Conservation (phyloP, 1,140 invertebrate genomes). For the Pissodes strobi region DNA sequence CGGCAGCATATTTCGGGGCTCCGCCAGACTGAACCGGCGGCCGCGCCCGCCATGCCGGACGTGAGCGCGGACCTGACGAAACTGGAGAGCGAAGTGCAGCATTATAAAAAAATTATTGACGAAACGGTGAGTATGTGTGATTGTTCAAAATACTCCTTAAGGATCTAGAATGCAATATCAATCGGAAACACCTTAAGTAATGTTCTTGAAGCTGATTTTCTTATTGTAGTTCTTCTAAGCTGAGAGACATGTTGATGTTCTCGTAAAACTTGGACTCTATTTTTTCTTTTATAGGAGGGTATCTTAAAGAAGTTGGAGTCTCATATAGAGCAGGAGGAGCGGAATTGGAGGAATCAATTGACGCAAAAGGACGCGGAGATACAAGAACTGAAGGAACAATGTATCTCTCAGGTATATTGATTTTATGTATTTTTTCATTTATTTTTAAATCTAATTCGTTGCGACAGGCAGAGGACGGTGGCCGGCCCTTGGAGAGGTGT, state of each 20-base stretch:
- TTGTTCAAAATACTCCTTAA: not conserved
- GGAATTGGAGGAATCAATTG: constrained; percentile 68
- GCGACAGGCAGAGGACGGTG: too few relatives aligned
- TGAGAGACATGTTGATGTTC: constrained; percentile 4
- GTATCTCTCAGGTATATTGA: constrained; percentile 53
- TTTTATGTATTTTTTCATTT: too few relatives aligned
- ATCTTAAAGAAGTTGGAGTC: constrained; percentile 71
- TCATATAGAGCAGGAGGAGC: constrained; percentile 71
- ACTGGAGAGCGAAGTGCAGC: constrained; percentile 66
- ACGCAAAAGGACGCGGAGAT: constrained; percentile 66
- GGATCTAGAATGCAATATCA: too few relatives aligned
- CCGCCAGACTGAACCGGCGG: not conserved
- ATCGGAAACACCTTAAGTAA: too few relatives aligned
- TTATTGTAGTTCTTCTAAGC: not conserved
- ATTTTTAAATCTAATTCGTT: too few relatives aligned
- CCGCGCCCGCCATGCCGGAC: not conserved
- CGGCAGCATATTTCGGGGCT: not conserved
- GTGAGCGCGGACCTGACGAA: constrained; percentile 56
- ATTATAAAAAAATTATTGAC: constrained; percentile 75
- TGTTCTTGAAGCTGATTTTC: too few relatives aligned
- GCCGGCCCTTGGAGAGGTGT: too few relatives aligned
- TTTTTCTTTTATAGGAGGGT: constrained; percentile 61
- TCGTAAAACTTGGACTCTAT: constrained; percentile 15
- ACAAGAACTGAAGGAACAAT: constrained; percentile 59
- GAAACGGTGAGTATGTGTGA: constrained; percentile 66